Evolutionary conservation across 1,140 invertebrate genomes (phyloP).

Genomic region (Drosophila yakuba): DNA sequence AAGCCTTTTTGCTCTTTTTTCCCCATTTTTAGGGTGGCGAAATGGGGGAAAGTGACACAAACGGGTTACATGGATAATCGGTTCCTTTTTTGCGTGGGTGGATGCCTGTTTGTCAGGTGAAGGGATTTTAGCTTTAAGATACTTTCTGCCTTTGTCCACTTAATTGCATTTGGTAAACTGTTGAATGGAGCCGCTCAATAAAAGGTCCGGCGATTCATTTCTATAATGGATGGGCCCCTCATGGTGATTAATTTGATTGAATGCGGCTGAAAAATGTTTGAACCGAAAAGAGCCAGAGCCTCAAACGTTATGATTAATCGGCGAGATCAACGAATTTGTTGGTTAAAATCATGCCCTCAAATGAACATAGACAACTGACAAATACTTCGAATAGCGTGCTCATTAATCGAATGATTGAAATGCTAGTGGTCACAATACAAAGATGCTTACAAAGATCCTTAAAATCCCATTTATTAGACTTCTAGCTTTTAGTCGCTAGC

Average conservation of each 20-base stretch:
- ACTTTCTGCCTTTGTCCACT: slow-evolving; percentile 33
- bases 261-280: slow-evolving; percentile 23
- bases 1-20: slow-evolving; percentile 3
- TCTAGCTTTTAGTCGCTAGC: not conserved
- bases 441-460: not conserved
- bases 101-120: not conserved
- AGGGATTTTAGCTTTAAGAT: slow-evolving; percentile 19
- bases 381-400: slow-evolving; percentile 2
- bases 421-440: slow-evolving; percentile 1
- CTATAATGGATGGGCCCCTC: slow-evolving; percentile 32
- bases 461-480: slow-evolving; percentile 1
- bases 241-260: slow-evolving; percentile 39
- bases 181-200: slow-evolving; percentile 27
- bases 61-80: slow-evolving; percentile 30
- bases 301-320: slow-evolving; percentile 31
- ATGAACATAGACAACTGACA: slow-evolving; percentile 19
- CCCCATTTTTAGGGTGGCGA: not conserved
- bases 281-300: not conserved
- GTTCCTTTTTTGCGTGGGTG: not conserved
- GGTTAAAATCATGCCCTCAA: slow-evolving; percentile 4
- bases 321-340: slow-evolving; percentile 3
- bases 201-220: slow-evolving; percentile 7
- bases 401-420: slow-evolving; percentile 40
- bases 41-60: slow-evolving; percentile 4
- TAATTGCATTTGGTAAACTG: slow-evolving; percentile 47